Base-by-base conservation (phyloP, 1,140 invertebrate genomes). In the Teleopsis dalmanni region DNA sequence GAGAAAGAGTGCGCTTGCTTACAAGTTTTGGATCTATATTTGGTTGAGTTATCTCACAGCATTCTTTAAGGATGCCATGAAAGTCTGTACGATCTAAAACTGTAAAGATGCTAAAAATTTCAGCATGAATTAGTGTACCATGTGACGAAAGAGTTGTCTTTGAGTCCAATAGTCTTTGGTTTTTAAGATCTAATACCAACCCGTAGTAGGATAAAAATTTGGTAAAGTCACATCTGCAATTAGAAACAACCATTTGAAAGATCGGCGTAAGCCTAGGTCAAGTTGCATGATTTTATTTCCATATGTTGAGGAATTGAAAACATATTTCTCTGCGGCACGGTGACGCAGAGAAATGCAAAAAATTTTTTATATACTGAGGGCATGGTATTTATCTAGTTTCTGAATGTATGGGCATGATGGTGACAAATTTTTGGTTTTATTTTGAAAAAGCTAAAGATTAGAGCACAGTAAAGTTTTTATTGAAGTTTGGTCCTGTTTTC, bases 191-290 rank as follows among this genome's bases (percentile, higher is more conserved):
- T 4, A 50, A 4, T 3, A 50, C 5, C n/a, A 50, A 33, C 34
- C 43, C 22, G 47, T 49, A 40, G 42, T 48, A 21, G 16, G 9
- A 23, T 9, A 42, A 37, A 27, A 44, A 52, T 33, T 48, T 13
- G 47, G 5, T n/a, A 21, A 22, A 14, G 22, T 16, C 5, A 48
- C 36, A 19, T 42, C 26, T 4, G 36, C 25, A 11, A 26, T 26
- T 26, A 29, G 36, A 21, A 25, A 55, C 19, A 13, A 36, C 25
- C 42, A 25, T 18, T 23, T 7, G 37, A 56, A 48, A 29, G 14
- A 8, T 21, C 47, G 26, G 22, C 27, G 25, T 9, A 41, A 22
- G 13, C 19, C 27, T n/a, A 26, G 13, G 18, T 29, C 14, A 8
- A 22, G 13, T 14, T 14, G 3, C 10, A 33, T 13, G 14, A 14